Base-by-base conservation (phyloP, 2,888 invertebrate genomes). In the Scelioninae gen. 1 region DNA sequence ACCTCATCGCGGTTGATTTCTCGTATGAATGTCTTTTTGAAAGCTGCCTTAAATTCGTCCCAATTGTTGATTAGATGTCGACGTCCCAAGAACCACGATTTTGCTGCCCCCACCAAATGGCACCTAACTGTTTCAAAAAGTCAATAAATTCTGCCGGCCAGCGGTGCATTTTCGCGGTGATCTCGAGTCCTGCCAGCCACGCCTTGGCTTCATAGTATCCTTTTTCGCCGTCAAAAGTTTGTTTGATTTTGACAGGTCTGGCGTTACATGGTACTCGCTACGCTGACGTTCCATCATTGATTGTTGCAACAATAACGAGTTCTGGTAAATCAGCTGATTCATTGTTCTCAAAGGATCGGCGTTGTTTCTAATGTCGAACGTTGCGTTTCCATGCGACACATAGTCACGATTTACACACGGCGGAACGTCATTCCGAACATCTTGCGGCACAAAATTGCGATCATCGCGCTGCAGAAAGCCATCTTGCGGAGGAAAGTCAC, bases 211-310 rank as follows among this genome's bases (percentile, higher is more conserved):
- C 63, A 7, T 15, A 8, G 0, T 47, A n/a, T 10, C 32, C 47
- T 10, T 32, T 34, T 32, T 47, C 63, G 15, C 63, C 63, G 6
- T 63, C 8, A 34, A 47, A 63, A 0, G 9, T 11, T 2, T 15
- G n/a, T 47, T 49, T 0, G 45, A 47, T n/a, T 63, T 63, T 1
- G 63, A 63, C 10, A 63, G 11, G 49, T 63, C 63, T 3, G 32
- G 47, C 63, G 49, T 47, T 0, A 47, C 32, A 15, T 63, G 47
- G 7, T 13, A 8, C 5, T 49, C 15, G 8, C 8, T 5, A 34
- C 34, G 34, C 8, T 49, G 49, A 15, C 11, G 6, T n/a, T 13
- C 13, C 16, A 15, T 13, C 10, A 13, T 7, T 8, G 49, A 49
- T 49, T 15, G 13, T 49, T 49, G 49, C 16, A 49, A 5, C n/a